phyloP scores from a whole-genome alignment of 2,797 vertebrate species.

The Astyanax mexicanus region DNA sequence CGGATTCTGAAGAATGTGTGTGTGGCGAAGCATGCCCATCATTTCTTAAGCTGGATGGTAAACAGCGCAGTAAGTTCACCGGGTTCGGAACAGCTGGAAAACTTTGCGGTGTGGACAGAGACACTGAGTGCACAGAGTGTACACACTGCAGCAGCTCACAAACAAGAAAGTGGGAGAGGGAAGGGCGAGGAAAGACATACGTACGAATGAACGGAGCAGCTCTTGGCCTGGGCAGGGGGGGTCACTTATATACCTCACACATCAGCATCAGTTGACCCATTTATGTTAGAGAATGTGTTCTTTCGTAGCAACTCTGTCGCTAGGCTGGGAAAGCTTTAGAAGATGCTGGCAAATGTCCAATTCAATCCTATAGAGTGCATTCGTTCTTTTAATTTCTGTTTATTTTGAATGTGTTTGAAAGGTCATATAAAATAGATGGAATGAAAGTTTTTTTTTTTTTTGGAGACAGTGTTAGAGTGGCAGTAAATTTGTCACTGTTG shows the following conservation, averaged over 20 bases:
- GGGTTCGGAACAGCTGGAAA: conserved; percentile 83
- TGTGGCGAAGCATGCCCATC: conserved; percentile 75
- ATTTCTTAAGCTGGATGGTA: conserved; percentile 78
- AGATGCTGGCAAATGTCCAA: background rate
- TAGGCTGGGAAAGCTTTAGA: background rate
- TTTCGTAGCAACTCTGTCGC: background rate
- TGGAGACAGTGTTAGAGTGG: background rate
- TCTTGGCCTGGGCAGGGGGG: background rate
- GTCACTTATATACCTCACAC: background rate
- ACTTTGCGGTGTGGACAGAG: conserved; percentile 72
- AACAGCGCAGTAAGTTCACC: conserved; percentile 80
- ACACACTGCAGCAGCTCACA: conserved; percentile 50
- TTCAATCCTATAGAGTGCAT: background rate
- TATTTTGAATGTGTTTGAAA: no score
- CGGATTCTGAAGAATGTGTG: conserved; percentile 76
- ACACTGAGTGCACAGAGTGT: conserved; percentile 53
- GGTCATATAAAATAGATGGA: no score
- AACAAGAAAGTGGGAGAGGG: background rate
- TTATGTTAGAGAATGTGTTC: background rate
- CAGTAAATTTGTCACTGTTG: background rate
- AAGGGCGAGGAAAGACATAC: background rate
- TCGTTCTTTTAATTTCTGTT: background rate
- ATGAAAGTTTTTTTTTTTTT: background rate
- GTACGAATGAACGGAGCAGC: background rate
- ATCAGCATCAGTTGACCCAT: background rate